Conservation (phyloP, 1,140 invertebrate species). For the Cylas formicarius region DNA sequence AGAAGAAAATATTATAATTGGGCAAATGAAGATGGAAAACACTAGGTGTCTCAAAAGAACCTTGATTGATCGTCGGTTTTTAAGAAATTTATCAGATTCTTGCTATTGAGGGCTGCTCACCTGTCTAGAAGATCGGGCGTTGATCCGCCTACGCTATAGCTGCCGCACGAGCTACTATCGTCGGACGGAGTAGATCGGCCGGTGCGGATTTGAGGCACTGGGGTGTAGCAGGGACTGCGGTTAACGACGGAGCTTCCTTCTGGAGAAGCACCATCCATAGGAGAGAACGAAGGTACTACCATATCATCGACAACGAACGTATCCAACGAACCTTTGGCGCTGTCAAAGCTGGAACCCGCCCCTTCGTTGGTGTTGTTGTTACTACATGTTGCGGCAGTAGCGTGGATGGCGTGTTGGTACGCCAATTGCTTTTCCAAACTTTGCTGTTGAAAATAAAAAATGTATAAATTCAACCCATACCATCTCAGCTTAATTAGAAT, state of each 20-base stretch:
- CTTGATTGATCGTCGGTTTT: no score
- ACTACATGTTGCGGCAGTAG: constrained; percentile 12
- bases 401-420: not conserved
- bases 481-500: no score
- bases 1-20: no score
- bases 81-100: constrained; percentile 14
- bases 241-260: constrained; percentile 4
- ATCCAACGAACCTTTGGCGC: constrained; percentile 21
- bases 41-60: no score
- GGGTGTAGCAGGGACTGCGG: constrained; percentile 25
- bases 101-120: constrained; percentile 20
- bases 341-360: constrained; percentile 24
- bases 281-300: constrained; percentile 43
- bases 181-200: constrained; percentile 45
- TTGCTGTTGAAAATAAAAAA: no score
- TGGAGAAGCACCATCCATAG: constrained; percentile 24
- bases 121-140: constrained; percentile 42
- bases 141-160: constrained; percentile 54
- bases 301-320: constrained; percentile 8
- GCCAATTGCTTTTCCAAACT: no score
- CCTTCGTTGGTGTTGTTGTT: constrained; percentile 17
- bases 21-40: no score
- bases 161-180: constrained; percentile 60
- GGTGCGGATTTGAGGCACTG: constrained; percentile 38
- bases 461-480: no score